These are phyloP conservation scores for Dolichopus griseipennis DNA, from an alignment of 2,888 invertebrate genomes.

Conservation along the genomic window DNA sequence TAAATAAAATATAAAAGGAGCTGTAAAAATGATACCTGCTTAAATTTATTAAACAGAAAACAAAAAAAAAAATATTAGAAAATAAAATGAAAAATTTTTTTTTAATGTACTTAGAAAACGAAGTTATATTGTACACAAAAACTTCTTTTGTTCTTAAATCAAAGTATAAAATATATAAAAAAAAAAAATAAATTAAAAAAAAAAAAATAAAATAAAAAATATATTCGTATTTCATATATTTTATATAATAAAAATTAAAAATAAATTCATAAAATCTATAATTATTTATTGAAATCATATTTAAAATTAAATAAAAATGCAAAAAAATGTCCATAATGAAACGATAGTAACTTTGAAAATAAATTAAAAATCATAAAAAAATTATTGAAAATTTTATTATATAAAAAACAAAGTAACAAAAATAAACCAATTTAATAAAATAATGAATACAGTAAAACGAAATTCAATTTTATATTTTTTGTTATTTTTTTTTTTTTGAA, in stretches of 20 bases:
- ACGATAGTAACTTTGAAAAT: no score
- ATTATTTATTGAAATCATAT: no score
- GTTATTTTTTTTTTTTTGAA: no score
- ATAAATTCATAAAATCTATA: neutral
- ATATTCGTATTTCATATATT: no score
- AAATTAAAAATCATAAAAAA: no score
- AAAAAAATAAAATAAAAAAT: constrained; percentile 9
- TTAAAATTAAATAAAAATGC: no score
- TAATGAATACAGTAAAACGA: no score
- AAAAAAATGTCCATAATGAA: no score
- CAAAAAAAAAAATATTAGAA: constrained; percentile 16
- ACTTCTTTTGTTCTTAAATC: neutral
- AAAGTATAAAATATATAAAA: neutral
- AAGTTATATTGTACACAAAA: neutral
- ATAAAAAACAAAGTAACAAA: no score
- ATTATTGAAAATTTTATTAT: no score
- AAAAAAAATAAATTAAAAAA: neutral
- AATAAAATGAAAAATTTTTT: constrained; percentile 15
- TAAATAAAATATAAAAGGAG: constrained; percentile 33
- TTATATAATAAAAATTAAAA: constrained; percentile 6
- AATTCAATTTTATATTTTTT: no score
- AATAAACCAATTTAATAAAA: no score
- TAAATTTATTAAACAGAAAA: constrained; percentile 25
- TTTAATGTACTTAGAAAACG: neutral
- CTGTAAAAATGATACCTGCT: constrained; percentile 44